Evolutionary conservation across 2,888 invertebrate species (phyloP), one percentile per base, ranked within the genome.

Genomic region (Heliconius charithonia): DNA sequence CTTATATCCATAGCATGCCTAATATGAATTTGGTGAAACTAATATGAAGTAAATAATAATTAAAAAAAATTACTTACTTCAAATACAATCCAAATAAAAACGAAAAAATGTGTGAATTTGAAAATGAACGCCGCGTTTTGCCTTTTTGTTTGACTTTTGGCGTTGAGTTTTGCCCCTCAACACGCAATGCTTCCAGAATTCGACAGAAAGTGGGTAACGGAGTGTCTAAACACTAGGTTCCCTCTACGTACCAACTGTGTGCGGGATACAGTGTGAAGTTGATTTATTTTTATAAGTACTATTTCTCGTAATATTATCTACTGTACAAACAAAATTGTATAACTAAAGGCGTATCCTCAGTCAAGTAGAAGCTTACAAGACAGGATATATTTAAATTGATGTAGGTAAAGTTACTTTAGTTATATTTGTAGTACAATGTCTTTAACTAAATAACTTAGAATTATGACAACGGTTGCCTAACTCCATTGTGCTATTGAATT

Each of bases 361-460:
- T 6, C 29, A 56, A 71, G 27, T 29, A 32, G 71, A 71, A 56
- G 32, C 32, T 72, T 71, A 56, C 29, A 19, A 56, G 32, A 41
- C 74, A 41, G 27, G 4, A 63, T 63, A 63, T 74, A 25, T 63
- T 74, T 45, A 74, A 74, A 74, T 56, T 72, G 56, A 32, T 45
- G 27, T 74, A 74, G 41, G 74, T 41, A 63, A 13, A 74, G 41
- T 25, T 74, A 59, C 71, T 56, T 22, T n/a, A 72, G 29, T 19
- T 74, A 63, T 72, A 56, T n/a, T 41, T 62, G 25, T 41, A 19
- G 19, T 41, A 62, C 12, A 37, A 72, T 32, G 32, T 70, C n/a
- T 29, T 71, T 45, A 63, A 32, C 56, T 71, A 25, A 71, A 65
- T 77, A 65, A 41, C 32, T 16, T 9, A 27, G 69, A 63, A 63